Percentiles rank a stretch among this genome's conserved stretches.
These are phyloP conservation scores for Artibeus jamaicensis DNA, from an alignment of 2,797 vertebrate genomes.

Conservation along the genomic window DNA sequence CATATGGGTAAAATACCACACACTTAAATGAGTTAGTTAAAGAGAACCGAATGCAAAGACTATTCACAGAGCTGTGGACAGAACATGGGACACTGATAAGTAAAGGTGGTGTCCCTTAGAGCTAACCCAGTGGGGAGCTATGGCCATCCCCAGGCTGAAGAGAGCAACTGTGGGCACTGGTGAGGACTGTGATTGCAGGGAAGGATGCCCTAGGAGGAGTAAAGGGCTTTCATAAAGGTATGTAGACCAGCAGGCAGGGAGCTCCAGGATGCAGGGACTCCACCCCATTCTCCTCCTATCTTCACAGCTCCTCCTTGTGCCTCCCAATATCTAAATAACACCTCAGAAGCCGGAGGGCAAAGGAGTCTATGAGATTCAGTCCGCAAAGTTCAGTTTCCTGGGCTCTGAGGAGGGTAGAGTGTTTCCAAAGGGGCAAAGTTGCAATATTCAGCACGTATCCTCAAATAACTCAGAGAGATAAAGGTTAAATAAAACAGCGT, in stretches of 20 bases:
- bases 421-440: neutral
- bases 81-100: neutral
- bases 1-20: neutral
- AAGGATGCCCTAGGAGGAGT: neutral
- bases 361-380: neutral
- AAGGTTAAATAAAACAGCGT: neutral
- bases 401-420: neutral
- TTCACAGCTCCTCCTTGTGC: neutral
- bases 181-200: neutral
- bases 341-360: neutral
- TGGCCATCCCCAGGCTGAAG: neutral
- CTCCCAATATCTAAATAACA: neutral
- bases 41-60: neutral
- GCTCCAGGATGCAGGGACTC: neutral
- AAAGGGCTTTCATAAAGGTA: fast-evolving
- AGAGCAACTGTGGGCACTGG: neutral
- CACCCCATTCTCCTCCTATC: neutral
- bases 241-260: fast-evolving
- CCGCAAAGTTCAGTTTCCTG: neutral
- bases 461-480: neutral
- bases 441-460: neutral
- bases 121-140: neutral
- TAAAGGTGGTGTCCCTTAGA: neutral
- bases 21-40: neutral
- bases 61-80: neutral